A percentile compares a stretch with the other conserved stretches of the same genome.
phyloP scores from a whole-genome alignment of 2,797 vertebrate genomes.

The Scleropages formosus region DNA sequence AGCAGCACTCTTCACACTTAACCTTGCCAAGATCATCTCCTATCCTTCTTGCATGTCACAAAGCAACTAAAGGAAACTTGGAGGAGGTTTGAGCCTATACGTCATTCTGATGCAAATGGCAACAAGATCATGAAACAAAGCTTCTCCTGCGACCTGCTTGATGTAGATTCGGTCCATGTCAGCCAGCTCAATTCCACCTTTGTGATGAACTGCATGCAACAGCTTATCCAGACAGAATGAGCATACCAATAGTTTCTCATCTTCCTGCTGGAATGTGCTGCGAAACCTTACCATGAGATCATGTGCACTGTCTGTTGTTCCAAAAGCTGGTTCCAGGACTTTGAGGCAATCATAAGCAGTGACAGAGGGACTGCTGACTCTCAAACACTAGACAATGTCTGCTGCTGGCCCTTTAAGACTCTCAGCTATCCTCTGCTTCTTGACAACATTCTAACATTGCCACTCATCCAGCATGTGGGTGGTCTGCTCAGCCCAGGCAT shows the following conservation, averaged over 20 bases:
- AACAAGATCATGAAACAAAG: conserved; percentile 28
- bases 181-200: background rate
- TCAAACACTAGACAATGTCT: no score
- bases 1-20: no score
- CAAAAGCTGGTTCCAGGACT: conserved; percentile 32
- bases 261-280: conserved; percentile 5
- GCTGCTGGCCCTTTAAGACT: no score
- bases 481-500: no score
- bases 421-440: no score
- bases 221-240: conserved; percentile 32
- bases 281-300: conserved; percentile 30
- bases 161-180: conserved; percentile 12
- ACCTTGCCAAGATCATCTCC: no score
- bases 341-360: conserved; percentile 30
- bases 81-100: no score
- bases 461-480: no score
- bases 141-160: conserved; percentile 30
- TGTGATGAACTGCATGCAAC: no score
- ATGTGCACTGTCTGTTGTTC: conserved; percentile 28
- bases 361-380: conserved; percentile 22
- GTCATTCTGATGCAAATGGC: conserved; percentile 18
- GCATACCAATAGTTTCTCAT: conserved; percentile 31
- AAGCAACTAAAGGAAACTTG: no score
- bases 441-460: no score
- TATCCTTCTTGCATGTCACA: no score